Conservation (phyloP, 2,797 vertebrate genomes). For the Channallabes apus region DNA sequence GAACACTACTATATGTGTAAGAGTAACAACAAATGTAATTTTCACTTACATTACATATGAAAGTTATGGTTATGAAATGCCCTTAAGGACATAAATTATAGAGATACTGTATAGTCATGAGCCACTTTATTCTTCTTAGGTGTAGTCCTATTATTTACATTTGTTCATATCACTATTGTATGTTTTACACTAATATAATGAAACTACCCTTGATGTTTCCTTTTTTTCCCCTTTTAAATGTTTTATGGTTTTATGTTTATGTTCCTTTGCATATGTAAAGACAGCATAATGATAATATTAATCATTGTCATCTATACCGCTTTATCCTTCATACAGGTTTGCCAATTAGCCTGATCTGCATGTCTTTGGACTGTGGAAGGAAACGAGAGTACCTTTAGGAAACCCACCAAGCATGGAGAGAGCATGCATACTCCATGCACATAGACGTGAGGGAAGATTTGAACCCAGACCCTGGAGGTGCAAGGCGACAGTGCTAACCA, state of each 20-base stretch:
- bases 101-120: not conserved
- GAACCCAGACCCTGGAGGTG: no score
- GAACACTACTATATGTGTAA: not conserved
- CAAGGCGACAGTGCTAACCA: no score
- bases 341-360: no score
- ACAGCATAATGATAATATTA: no score
- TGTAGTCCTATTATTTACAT: not conserved
- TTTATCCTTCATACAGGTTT: no score
- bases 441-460: no score
- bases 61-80: not conserved
- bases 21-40: no score
- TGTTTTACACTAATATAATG: not conserved
- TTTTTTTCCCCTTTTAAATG: not conserved
- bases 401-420: no score
- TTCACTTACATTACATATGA: not conserved
- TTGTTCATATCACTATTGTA: not conserved
- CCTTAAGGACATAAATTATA: not conserved
- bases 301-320: no score
- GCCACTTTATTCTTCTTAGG: not conserved
- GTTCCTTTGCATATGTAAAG: not conserved
- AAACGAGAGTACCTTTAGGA: no score
- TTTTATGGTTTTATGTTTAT: not conserved
- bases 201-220: not conserved
- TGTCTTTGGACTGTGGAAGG: no score
- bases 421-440: no score